Percentiles rank a stretch among this genome's conserved stretches.
Conservation (phyloP, 2,888 invertebrate species). For the Eudasyphora cyanicolor region DNA sequence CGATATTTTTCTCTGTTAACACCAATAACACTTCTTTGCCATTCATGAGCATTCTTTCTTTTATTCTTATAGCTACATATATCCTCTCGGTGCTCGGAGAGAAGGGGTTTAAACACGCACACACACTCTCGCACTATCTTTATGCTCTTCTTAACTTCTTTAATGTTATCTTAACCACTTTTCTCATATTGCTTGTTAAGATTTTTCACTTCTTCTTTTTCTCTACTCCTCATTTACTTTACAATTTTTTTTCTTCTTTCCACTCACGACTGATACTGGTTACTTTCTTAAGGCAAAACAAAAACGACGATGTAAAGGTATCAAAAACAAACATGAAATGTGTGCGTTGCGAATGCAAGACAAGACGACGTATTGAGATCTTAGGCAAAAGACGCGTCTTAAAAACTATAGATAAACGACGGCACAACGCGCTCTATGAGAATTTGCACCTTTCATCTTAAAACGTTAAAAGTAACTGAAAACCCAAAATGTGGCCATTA, state of each 20-base stretch:
- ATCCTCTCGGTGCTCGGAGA: no score
- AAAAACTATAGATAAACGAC: conserved; percentile 41
- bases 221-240: conserved; percentile 19
- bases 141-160: neutral
- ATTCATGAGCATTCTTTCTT: neutral
- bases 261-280: neutral
- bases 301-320: neutral
- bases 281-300: conserved; percentile 23
- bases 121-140: no score
- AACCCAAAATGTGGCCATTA: conserved; percentile 46
- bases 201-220: conserved; percentile 24
- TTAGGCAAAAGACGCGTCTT: conserved; percentile 42
- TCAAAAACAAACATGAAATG: conserved; percentile 38
- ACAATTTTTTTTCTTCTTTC: conserved; percentile 4
- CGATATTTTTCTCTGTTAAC: no score
- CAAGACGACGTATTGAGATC: neutral
- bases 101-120: neutral
- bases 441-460: conserved; percentile 65
- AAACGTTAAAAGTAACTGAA: conserved; percentile 65
- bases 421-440: neutral
- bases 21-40: neutral
- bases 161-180: conserved; percentile 32
- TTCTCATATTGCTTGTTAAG: conserved; percentile 34
- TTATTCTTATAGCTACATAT: conserved; percentile 11
- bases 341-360: neutral